Conservation (phyloP, 2,113 vertebrate species). For the Numenius arquata region DNA sequence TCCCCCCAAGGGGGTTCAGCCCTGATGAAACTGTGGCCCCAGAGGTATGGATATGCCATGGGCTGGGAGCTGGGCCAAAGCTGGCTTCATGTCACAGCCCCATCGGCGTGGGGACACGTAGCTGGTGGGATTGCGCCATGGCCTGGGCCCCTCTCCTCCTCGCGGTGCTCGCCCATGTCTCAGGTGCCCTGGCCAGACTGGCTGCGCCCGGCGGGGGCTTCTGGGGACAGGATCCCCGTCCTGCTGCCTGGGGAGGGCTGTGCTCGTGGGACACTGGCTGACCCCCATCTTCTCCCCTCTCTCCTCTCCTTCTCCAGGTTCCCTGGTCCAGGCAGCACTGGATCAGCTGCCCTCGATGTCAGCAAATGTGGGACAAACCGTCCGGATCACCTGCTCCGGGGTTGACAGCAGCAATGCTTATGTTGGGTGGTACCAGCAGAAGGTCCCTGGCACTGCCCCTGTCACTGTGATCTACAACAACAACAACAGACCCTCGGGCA, state of each 20-base stretch:
- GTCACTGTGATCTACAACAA: fast-evolving
- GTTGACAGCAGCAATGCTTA: too few species aligned
- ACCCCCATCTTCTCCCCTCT: neutral
- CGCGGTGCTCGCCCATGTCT: neutral
- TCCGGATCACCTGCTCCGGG: neutral
- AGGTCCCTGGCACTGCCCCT: neutral
- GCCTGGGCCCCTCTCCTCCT: neutral
- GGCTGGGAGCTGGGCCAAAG: neutral
- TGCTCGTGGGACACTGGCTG: neutral
- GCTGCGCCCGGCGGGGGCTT: neutral
- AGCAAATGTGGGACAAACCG: fast-evolving
- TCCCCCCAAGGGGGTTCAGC: neutral
- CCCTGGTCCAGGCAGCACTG: neutral
- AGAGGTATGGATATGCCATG: neutral
- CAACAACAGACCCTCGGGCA: neutral
- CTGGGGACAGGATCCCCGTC: too few species aligned
- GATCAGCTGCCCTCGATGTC: neutral
- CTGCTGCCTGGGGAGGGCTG: neutral
- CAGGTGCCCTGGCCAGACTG: neutral
- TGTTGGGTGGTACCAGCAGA: neutral
- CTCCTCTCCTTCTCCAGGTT: neutral
- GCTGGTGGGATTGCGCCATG: neutral
- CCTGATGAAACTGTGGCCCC: neutral
- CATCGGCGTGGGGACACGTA: neutral
- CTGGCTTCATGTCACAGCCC: neutral